phyloP scores from a whole-genome alignment of 2,797 vertebrate genomes.

The Hyperoplus lanceolatus region DNA sequence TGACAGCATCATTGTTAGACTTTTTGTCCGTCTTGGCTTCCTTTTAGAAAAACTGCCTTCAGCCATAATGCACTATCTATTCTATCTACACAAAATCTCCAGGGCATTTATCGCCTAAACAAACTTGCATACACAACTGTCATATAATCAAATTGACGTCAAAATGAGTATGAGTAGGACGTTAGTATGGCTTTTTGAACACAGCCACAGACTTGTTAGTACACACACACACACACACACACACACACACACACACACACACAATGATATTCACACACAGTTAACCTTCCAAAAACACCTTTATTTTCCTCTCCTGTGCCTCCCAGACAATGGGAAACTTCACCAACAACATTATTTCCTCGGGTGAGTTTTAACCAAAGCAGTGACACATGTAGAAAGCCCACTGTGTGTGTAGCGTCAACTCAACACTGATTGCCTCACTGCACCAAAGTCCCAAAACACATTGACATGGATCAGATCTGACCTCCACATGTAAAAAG shows the following conservation, averaged over 20 bases:
- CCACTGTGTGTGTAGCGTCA: slow-evolving; percentile 70
- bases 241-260: neutral
- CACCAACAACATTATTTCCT: slow-evolving; percentile 80
- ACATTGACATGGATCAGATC: slow-evolving; percentile 71
- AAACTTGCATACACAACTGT: too few species aligned
- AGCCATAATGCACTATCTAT: too few species aligned
- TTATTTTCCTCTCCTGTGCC: slow-evolving; percentile 78
- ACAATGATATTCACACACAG: slow-evolving; percentile 49
- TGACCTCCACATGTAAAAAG: slow-evolving; percentile 73
- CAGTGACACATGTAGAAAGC: slow-evolving; percentile 72
- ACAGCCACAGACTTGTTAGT: too few species aligned
- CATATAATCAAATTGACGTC: too few species aligned
- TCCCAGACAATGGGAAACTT: slow-evolving; percentile 71
- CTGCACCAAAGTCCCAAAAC: slow-evolving; percentile 72
- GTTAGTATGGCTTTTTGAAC: too few species aligned
- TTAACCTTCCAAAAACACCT: slow-evolving; percentile 79
- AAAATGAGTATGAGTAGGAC: too few species aligned
- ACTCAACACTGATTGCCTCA: slow-evolving; percentile 67
- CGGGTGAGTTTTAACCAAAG: slow-evolving; percentile 80
- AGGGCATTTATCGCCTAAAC: too few species aligned
- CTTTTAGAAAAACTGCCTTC: too few species aligned
- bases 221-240: too few species aligned
- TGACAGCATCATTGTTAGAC: too few species aligned
- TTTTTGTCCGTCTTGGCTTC: too few species aligned
- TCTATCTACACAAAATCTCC: too few species aligned